Percentiles rank a stretch among this genome's conserved stretches.
Conservation (phyloP, 2,113 vertebrate species). For the Dascyllus trimaculatus region DNA sequence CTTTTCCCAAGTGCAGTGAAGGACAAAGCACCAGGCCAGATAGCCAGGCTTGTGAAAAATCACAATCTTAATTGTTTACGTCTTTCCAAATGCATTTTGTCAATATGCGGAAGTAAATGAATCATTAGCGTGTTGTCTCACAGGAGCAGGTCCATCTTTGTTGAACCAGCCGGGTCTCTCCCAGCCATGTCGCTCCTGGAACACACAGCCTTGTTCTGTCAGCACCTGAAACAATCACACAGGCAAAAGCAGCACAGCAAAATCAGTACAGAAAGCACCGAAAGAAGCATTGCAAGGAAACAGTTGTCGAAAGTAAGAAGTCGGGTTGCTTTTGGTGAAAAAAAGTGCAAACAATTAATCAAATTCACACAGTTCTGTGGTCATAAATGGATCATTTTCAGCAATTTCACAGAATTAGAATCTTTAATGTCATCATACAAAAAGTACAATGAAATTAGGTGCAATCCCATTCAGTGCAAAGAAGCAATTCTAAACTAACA, state of each 20-base stretch:
- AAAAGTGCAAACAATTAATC: too few species aligned
- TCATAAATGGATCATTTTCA: neutral
- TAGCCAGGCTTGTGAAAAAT: neutral
- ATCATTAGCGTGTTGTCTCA: conserved; percentile 75
- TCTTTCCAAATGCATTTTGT: conserved; percentile 8
- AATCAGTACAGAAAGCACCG: neutral
- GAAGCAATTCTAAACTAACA: too few species aligned
- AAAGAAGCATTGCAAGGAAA: neutral
- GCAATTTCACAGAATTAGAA: too few species aligned
- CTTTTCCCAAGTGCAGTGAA: neutral
- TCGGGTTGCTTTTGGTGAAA: too few species aligned
- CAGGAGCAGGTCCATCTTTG: conserved; percentile 84
- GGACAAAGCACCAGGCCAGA: conserved; percentile 4
- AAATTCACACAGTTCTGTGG: too few species aligned
- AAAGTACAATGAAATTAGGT: too few species aligned
- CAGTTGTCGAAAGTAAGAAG: neutral
- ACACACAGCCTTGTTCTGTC: conserved; percentile 90
- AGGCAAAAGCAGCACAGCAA: neutral
- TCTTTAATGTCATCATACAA: too few species aligned
- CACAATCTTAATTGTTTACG: conserved; percentile 3
- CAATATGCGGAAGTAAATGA: conserved; percentile 7
- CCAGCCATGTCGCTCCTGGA: conserved; percentile 97
- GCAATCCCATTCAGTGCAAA: too few species aligned
- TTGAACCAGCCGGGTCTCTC: conserved; percentile 97
- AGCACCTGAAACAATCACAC: conserved; percentile 86